phyloP scores from a whole-genome alignment of 2,797 vertebrate species.

The Setipinna tenuifilis region DNA sequence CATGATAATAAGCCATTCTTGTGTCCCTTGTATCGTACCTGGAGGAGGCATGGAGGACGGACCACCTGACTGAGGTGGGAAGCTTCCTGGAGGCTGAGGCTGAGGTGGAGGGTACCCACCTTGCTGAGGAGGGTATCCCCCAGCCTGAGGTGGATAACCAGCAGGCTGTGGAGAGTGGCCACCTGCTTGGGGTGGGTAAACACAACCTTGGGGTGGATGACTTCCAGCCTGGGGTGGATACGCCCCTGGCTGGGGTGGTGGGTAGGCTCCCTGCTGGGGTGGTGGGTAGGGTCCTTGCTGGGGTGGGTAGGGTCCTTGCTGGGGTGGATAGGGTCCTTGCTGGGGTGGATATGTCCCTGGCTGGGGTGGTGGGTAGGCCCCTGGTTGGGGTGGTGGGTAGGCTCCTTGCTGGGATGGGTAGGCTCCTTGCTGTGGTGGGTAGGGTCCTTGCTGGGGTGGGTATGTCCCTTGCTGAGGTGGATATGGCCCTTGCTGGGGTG shows the following conservation, averaged over 20 bases:
- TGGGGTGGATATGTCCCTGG: too few species aligned
- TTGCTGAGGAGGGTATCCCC: constrained; percentile 58
- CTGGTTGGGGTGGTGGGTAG: constrained; percentile 55
- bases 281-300: neutral
- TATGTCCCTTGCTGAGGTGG: constrained; percentile 52
- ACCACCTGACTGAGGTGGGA: too few species aligned
- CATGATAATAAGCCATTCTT: too few species aligned
- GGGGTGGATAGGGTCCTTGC: too few species aligned
- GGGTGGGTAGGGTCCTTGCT: too few species aligned
- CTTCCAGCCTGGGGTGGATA: constrained; percentile 53
- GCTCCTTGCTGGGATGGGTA: constrained; percentile 58
- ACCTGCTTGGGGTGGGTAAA: constrained; percentile 45
- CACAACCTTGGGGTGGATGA: constrained; percentile 32
- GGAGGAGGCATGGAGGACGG: too few species aligned
- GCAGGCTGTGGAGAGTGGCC: constrained; percentile 64
- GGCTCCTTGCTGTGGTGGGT: constrained; percentile 58
- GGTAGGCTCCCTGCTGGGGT: too few species aligned
- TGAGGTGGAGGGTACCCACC: neutral
- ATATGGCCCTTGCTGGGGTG: too few species aligned
- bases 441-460: constrained; percentile 53
- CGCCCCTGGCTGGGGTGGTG: constrained; percentile 51
- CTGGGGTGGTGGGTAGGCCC: constrained; percentile 53
- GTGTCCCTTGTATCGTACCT: too few species aligned
- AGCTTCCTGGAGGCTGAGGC: too few species aligned
- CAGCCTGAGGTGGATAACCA: constrained; percentile 70